phyloP scores from a whole-genome alignment of 2,888 invertebrate species.

The Hermaeophaga mercurialis region DNA sequence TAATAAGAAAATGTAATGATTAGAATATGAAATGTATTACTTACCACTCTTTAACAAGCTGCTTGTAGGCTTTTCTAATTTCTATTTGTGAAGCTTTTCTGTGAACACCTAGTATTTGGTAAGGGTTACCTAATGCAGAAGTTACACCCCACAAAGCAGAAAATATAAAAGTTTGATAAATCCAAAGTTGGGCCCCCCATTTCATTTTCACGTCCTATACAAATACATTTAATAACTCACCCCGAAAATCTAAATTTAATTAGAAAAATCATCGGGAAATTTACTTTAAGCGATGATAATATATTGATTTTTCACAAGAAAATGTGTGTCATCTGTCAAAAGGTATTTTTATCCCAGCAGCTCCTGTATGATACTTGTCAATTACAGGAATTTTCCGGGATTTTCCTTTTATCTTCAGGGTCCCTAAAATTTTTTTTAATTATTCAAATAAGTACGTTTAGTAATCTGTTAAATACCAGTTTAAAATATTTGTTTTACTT shows the following conservation, averaged over 20 bases:
- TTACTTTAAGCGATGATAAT: constrained; percentile 10
- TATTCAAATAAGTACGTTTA: too few species aligned
- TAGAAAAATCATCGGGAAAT: constrained; percentile 28
- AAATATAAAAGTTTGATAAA: constrained; percentile 42
- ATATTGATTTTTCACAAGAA: constrained; percentile 41
- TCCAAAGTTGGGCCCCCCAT: constrained; percentile 51
- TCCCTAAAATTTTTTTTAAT: too few species aligned
- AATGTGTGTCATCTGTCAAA: constrained; percentile 40
- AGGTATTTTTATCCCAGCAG: constrained; percentile 25
- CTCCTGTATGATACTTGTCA: constrained; percentile 13
- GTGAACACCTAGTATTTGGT: constrained; percentile 79
- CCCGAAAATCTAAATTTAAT: constrained; percentile 23
- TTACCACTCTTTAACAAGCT: constrained; percentile 90
- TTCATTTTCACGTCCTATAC: constrained; percentile 45
- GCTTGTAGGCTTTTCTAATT: constrained; percentile 87
- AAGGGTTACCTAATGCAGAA: constrained; percentile 69
- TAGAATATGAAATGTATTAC: background rate
- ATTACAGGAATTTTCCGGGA: constrained; percentile 16
- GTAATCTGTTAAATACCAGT: too few species aligned
- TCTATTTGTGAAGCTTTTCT: constrained; percentile 77
- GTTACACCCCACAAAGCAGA: constrained; percentile 38
- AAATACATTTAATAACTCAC: constrained; percentile 32
- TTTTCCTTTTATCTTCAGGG: background rate
- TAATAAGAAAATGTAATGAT: too few species aligned
- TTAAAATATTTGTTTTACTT: too few species aligned